Base-by-base conservation (phyloP, 2,888 invertebrate species). In the Frankliniella intonsa region DNA sequence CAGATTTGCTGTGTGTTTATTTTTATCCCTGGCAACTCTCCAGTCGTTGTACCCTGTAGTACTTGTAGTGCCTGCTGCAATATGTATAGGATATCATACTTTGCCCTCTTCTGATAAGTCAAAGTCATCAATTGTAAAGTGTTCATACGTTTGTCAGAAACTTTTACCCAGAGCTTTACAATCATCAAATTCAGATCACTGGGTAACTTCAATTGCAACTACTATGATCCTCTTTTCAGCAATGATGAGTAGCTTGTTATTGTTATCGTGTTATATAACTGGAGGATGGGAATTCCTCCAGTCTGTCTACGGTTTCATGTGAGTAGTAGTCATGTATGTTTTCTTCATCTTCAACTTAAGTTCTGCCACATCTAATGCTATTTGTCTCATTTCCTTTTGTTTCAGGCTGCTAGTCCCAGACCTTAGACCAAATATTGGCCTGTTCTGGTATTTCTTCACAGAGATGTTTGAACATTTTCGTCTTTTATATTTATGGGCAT, bases 381-480 rank as follows among this genome's bases (percentile, higher is more conserved):
- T 27, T 80, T 62, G 49, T 80, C 62, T 50, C 22, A 27, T 76
- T 89, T 86, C 89, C 55, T 87, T 88, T 84, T 87, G 87, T 88
- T 92, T 87, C 89, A 97, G 97, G 86, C 91, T 98, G 84, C 93
- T 93, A 25, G 97, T 97, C 81, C 95, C 96, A 2, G 99, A 99
- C 88, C 90, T 99, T 84, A 95, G 96, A 85, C 99, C 99, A 49
- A 99, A 99, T 87, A 95, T 98, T 85, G 99, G 99, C 0, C 90
- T 99, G 1, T 99, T 98, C 88, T 99, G 99, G 99, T 99, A 99
- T 87, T 99, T 99, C 89, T 99, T 99, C 88, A 98, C 98, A 0
- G 99, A 99, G 90, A 98, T 99, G 97, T 99, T 99, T 90, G 98
- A 99, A 86, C 99, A 99, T 88, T 99, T 99, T 87, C 92, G 97